A percentile compares a stretch with the other conserved stretches of the same genome.
phyloP scores from a whole-genome alignment of 2,797 vertebrate genomes.

The Mionectes olivaceus region DNA sequence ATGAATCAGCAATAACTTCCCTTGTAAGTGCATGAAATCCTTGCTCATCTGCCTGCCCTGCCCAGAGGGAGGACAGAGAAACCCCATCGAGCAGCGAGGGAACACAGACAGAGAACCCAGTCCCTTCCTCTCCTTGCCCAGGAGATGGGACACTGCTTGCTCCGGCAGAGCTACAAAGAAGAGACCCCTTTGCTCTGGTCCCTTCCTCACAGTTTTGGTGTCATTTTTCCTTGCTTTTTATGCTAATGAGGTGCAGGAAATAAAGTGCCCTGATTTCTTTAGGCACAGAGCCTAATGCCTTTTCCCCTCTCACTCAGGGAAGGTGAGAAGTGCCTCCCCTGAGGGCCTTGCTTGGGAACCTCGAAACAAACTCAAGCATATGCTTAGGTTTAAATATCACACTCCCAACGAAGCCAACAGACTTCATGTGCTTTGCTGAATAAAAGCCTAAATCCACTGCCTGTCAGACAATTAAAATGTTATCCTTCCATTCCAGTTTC shows the following conservation, averaged over 20 bases:
- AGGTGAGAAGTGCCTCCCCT: neutral
- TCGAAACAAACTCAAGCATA: neutral
- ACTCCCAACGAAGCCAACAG: neutral
- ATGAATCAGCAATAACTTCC: neutral
- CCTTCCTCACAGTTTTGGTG: neutral
- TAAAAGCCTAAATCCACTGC: neutral
- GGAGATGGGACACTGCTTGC: neutral
- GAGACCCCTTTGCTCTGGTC: neutral
- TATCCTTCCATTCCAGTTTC: neutral
- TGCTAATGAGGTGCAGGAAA: neutral
- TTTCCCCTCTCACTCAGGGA: neutral
- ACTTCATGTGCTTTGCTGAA: neutral
- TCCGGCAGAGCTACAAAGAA: neutral
- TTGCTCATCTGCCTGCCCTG: neutral
- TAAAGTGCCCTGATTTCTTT: neutral
- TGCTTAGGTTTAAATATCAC: constrained; percentile 7
- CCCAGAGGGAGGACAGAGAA: neutral
- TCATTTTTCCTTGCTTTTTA: neutral
- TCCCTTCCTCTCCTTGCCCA: neutral
- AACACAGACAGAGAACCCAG: neutral
- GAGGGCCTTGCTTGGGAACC: neutral
- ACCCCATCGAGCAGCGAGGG: accelerated
- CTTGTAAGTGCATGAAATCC: neutral
- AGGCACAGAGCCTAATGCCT: neutral
- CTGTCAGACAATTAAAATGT: neutral